Conservation (phyloP, 2,113 vertebrate genomes). For the Laticauda laticaudata region DNA sequence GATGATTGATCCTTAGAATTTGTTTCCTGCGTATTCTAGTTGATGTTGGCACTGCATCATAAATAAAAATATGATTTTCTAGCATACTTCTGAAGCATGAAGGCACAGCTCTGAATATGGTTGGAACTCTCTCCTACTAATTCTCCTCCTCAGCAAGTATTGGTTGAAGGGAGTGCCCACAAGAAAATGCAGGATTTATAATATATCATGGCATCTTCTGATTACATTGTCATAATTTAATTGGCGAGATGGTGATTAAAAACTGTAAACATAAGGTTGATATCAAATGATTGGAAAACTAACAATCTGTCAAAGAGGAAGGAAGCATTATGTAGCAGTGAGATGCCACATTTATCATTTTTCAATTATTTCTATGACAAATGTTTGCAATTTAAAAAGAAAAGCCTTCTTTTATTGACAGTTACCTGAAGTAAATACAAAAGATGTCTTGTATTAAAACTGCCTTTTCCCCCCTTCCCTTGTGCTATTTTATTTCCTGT, state of each 20-base stretch:
- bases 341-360: neutral
- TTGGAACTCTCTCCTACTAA: neutral
- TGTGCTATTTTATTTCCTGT: neutral
- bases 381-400: conserved; percentile 15
- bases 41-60: neutral
- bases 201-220: conserved; percentile 8
- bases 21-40: neutral
- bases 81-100: neutral
- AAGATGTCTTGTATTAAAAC: conserved; percentile 2
- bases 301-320: conserved; percentile 15
- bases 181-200: neutral
- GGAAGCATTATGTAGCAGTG: neutral
- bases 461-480: conserved; percentile 18
- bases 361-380: conserved; percentile 49
- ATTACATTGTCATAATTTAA: conserved; percentile 14
- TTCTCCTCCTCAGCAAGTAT: neutral
- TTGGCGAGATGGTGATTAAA: conserved; percentile 21
- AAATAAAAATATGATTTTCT: neutral
- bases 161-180: neutral
- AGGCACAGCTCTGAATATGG: neutral
- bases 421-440: neutral
- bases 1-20: neutral
- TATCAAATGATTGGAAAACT: conserved; percentile 22
- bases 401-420: conserved; percentile 41
- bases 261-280: neutral